Evolutionary conservation across 37 sponge, comb jelly and placozoan species (phyloP).

Genomic region (Bolinopsis microptera): DNA sequence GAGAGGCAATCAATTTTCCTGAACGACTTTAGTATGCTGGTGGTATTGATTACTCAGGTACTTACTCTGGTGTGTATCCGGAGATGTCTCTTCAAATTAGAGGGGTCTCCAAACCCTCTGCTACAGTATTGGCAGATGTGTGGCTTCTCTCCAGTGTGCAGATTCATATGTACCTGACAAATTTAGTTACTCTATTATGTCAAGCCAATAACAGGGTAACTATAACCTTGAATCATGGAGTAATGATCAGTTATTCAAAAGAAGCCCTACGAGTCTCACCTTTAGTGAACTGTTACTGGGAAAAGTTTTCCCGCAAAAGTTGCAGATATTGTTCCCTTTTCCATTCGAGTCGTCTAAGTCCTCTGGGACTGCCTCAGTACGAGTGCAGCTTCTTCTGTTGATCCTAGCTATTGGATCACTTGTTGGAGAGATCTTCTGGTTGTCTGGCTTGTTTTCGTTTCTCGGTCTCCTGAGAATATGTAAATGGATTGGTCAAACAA

Average conservation of each 20-base stretch:
- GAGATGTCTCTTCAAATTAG: constrained; percentile 19
- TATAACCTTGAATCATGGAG: too few relatives aligned
- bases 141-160: constrained; percentile 38
- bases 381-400: neutral
- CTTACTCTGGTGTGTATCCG: neutral
- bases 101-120: neutral
- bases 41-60: too few relatives aligned
- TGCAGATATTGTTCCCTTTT: neutral
- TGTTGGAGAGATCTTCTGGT: neutral
- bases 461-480: neutral
- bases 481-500: neutral
- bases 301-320: neutral
- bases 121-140: neutral
- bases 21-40: too few relatives aligned
- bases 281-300: constrained; percentile 16
- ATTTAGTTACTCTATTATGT: too few relatives aligned
- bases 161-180: constrained; percentile 12
- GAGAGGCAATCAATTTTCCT: too few relatives aligned
- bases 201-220: too few relatives aligned
- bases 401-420: neutral
- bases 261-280: too few relatives aligned
- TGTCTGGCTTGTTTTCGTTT: neutral
- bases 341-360: neutral
- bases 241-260: too few relatives aligned
- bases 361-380: neutral